phyloP scores from a whole-genome alignment of 2,113 vertebrate species.

The Megaptera novaeangliae region DNA sequence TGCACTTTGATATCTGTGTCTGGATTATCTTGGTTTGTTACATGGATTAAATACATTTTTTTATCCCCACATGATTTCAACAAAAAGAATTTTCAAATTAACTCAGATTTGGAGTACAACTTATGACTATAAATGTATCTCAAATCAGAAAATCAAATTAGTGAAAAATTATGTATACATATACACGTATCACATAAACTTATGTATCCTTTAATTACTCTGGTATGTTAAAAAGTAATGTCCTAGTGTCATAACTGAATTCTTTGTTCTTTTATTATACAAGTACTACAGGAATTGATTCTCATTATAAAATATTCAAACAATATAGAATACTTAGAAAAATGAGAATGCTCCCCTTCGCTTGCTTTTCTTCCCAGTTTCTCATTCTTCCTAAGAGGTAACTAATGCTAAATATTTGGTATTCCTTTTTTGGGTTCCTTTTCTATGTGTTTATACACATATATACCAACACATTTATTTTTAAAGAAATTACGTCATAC shows the following conservation, averaged over 20 bases:
- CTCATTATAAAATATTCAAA: background rate
- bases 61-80: background rate
- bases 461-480: background rate
- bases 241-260: background rate
- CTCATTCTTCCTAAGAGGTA: background rate
- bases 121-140: background rate
- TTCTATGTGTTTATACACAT: background rate
- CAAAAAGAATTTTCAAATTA: slow-evolving; percentile 12
- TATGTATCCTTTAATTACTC: background rate
- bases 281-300: background rate
- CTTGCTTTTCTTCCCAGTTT: background rate
- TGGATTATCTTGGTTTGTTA: background rate
- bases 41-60: background rate
- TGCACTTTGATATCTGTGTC: background rate
- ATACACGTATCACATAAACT: background rate
- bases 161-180: background rate
- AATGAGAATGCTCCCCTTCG: background rate
- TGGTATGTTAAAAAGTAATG: background rate
- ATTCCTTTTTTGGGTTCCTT: background rate
- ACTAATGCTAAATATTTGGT: background rate
- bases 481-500: background rate
- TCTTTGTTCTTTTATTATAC: background rate
- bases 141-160: background rate
- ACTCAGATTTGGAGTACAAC: background rate
- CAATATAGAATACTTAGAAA: background rate